Evolutionary conservation across 2,888 invertebrate genomes (phyloP).

Genomic region (Ceramica pisi): DNA sequence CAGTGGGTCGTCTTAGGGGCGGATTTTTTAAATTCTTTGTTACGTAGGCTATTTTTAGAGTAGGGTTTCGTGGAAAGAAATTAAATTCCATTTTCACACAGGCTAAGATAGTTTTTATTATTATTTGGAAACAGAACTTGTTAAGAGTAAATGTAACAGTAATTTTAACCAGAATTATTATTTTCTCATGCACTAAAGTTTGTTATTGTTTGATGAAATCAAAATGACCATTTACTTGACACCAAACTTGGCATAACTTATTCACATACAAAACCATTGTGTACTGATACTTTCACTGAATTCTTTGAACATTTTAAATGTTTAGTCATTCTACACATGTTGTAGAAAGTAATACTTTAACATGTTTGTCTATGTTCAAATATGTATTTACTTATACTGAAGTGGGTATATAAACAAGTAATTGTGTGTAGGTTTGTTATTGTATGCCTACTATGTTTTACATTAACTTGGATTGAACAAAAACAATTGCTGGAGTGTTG

Average conservation of each 20-base stretch:
- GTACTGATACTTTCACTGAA: constrained; percentile 50
- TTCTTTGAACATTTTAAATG: constrained; percentile 38
- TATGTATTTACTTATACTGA: constrained; percentile 29
- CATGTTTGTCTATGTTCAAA: constrained; percentile 33
- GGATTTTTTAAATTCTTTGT: no score
- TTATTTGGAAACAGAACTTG: neutral
- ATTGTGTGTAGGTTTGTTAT: constrained; percentile 18
- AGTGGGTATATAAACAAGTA: constrained; percentile 22
- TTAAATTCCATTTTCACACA: no score
- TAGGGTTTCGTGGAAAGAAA: no score
- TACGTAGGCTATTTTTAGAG: no score
- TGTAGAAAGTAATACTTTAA: constrained; percentile 52
- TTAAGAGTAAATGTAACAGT: neutral
- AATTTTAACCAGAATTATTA: neutral
- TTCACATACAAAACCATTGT: constrained; percentile 40
- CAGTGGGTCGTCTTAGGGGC: no score
- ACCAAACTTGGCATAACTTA: constrained; percentile 7
- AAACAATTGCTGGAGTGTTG: constrained; percentile 12
- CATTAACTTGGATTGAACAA: constrained; percentile 21
- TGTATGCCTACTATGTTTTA: constrained; percentile 8
- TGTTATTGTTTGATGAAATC: constrained; percentile 32
- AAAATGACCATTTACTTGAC: neutral
- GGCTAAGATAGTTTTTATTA: no score
- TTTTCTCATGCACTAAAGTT: neutral
- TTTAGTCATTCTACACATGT: constrained; percentile 42